These are phyloP conservation scores for Pocillopora verrucosa DNA, from an alignment of 64 coral and sea anemone species.

Conservation along the genomic window DNA sequence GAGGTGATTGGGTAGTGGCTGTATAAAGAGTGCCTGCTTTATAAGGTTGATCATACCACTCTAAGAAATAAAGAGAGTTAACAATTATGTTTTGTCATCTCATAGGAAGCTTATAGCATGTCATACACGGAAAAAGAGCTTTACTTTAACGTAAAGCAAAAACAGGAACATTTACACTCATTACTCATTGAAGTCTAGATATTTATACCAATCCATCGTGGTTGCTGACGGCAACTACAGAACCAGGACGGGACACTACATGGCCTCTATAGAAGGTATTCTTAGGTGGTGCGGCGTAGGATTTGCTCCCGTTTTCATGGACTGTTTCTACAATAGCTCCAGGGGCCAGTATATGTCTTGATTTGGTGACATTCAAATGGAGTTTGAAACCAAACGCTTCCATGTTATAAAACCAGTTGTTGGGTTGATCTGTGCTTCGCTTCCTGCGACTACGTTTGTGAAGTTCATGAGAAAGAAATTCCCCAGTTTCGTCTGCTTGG, in stretches of 20 bases:
- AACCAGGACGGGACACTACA: constrained; percentile 50
- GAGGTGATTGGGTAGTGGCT: constrained; percentile 52
- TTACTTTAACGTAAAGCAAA: too few species aligned
- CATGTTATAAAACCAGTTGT: constrained; percentile 41
- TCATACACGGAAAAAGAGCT: neutral
- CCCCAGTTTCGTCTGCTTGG: constrained; percentile 48
- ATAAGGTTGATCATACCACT: constrained; percentile 61
- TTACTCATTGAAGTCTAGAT: too few species aligned
- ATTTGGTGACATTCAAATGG: constrained; percentile 52
- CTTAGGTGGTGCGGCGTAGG: constrained; percentile 21
- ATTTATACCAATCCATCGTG: constrained; percentile 42
- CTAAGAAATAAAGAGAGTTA: constrained; percentile 11
- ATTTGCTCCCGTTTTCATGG: constrained; percentile 53
- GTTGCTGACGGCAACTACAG: constrained; percentile 31
- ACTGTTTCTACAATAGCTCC: constrained; percentile 42
- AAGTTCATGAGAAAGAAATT: constrained; percentile 37
- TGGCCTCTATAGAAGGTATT: constrained; percentile 37
- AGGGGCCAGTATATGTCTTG: neutral
- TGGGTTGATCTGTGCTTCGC: constrained; percentile 18
- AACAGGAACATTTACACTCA: too few species aligned
- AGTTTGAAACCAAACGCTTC: constrained; percentile 46
- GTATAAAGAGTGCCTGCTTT: constrained; percentile 49
- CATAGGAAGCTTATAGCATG: neutral
- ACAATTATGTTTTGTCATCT: neutral
- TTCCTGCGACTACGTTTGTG: constrained; percentile 16